Evolutionary conservation across 2,888 invertebrate genomes (phyloP).

Genomic region (Cactoblastis cactorum): DNA sequence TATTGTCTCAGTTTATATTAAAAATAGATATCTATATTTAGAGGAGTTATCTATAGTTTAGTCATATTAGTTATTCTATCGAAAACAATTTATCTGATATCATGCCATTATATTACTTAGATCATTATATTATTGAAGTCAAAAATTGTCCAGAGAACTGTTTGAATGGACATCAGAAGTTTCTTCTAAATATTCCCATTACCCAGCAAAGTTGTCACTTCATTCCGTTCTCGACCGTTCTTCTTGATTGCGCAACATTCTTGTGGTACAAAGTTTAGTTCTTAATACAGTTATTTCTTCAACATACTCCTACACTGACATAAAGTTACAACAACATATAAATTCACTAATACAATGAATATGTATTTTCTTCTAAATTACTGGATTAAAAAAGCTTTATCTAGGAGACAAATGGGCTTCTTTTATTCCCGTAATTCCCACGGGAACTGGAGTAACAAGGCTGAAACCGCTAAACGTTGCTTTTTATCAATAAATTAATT

Average conservation of each 20-base stretch:
- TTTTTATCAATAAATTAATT: constrained; percentile 17
- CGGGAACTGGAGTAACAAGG: too few relatives aligned
- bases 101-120: too few relatives aligned
- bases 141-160: background rate
- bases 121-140: background rate
- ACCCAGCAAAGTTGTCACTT: background rate
- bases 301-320: background rate
- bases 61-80: too few relatives aligned
- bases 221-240: background rate
- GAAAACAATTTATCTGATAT: background rate
- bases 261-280: background rate
- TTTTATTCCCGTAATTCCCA: too few relatives aligned
- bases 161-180: background rate
- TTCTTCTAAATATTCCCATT: constrained; percentile 7
- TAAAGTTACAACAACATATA: background rate
- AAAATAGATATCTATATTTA: background rate
- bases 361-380: too few relatives aligned
- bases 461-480: too few relatives aligned
- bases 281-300: background rate
- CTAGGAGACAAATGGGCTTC: too few relatives aligned
- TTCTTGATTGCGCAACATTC: background rate
- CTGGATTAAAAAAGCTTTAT: too few relatives aligned
- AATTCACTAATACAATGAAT: too few relatives aligned
- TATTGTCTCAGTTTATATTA: too few relatives aligned
- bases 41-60: background rate